Conservation (phyloP, 2,113 vertebrate species). For the Tetrax tetrax region DNA sequence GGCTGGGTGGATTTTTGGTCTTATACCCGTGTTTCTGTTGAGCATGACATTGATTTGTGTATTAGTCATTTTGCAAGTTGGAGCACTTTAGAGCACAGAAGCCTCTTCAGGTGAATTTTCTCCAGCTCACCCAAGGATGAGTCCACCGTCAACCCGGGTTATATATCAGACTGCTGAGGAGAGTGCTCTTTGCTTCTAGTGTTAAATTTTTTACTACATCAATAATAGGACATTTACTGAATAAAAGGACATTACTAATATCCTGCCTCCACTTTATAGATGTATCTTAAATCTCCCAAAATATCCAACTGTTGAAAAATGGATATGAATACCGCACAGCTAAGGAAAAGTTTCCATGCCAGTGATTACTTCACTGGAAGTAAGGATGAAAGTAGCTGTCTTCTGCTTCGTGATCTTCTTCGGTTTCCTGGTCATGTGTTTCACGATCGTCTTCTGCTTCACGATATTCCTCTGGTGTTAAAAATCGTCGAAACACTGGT, state of each 20-base stretch:
- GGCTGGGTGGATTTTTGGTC: neutral
- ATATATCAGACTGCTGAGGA: no score
- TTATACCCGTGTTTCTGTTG: neutral
- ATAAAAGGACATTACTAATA: neutral
- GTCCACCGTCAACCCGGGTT: neutral
- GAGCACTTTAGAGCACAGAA: neutral
- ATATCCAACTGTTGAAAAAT: neutral
- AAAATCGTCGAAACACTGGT: conserved; percentile 68
- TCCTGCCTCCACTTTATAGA: neutral
- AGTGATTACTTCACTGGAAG: conserved; percentile 49
- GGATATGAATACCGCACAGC: neutral
- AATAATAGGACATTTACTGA: neutral
- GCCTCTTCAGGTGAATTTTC: neutral
- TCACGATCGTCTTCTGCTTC: conserved; percentile 52
- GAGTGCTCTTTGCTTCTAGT: neutral
- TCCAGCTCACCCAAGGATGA: neutral
- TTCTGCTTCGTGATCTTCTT: conserved; percentile 49
- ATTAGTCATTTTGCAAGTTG: neutral
- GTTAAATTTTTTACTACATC: neutral
- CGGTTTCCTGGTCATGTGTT: neutral
- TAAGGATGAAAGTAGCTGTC: conserved; percentile 61
- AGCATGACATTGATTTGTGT: neutral
- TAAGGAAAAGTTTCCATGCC: neutral
- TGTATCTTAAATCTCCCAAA: neutral
- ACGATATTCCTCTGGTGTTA: conserved; percentile 68